These are phyloP conservation scores for Coracopsis vasa DNA, from an alignment of 2,113 vertebrate genomes.

Conservation along the genomic window DNA sequence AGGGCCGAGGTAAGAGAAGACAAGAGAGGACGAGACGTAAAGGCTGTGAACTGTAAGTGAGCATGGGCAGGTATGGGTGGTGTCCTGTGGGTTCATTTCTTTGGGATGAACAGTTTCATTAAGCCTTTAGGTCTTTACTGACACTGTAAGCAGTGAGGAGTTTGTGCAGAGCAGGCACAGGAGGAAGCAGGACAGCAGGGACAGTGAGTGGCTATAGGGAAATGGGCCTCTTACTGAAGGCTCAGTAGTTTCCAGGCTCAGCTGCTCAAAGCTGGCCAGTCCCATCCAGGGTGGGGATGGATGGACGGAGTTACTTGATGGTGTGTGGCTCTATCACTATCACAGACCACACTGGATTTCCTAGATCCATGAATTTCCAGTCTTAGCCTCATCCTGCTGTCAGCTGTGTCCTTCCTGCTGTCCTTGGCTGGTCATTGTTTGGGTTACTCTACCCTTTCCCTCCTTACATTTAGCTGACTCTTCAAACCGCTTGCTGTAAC, in stretches of 20 bases:
- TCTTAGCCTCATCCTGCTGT: background rate
- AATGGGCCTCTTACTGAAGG: background rate
- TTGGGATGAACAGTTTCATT: background rate
- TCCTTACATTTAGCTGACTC: background rate
- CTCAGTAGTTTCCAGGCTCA: background rate
- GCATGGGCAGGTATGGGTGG: background rate
- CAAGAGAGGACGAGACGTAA: slow-evolving; percentile 73
- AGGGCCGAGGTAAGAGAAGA: slow-evolving; percentile 76
- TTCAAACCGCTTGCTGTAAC: background rate
- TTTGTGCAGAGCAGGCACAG: background rate
- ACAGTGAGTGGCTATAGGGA: background rate
- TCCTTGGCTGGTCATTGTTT: slow-evolving; percentile 30
- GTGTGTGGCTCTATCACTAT: background rate
- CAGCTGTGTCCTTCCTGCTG: background rate
- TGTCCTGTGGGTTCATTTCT: background rate
- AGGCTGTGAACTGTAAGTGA: slow-evolving; percentile 78
- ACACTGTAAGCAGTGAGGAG: background rate
- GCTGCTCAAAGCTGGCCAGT: background rate
- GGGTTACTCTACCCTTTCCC: background rate
- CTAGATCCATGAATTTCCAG: background rate
- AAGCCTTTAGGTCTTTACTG: background rate
- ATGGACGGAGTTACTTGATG: background rate
- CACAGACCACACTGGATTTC: background rate
- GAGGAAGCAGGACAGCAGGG: background rate
- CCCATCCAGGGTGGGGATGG: background rate